These are phyloP conservation scores for Gorsachius goisagi DNA, from an alignment of 2,113 vertebrate genomes.

Conservation along the genomic window DNA sequence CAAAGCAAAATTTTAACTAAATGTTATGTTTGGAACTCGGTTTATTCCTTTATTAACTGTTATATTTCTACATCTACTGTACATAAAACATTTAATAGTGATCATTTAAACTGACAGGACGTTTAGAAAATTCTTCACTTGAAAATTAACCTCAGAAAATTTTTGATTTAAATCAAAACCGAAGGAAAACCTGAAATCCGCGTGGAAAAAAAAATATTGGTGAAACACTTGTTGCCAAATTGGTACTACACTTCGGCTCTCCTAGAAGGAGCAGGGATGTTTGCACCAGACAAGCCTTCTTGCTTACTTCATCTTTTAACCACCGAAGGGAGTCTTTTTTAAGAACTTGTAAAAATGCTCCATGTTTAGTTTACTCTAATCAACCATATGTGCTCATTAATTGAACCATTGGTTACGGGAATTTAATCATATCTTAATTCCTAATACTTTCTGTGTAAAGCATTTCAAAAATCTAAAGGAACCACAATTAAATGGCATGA, in stretches of 20 bases:
- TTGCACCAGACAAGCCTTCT: not conserved
- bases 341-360: not conserved
- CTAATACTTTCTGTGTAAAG: not conserved
- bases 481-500: not conserved
- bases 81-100: constrained; percentile 56
- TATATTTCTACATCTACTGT: constrained; percentile 64
- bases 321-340: not conserved
- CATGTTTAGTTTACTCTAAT: not conserved
- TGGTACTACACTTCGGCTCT: not conserved
- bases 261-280: not conserved
- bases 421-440: constrained; percentile 5
- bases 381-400: not conserved
- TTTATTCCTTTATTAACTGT: constrained; percentile 66
- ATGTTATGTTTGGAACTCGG: constrained; percentile 61
- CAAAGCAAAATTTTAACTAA: constrained; percentile 65
- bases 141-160: constrained; percentile 49
- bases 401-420: not conserved
- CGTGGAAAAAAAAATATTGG: constrained; percentile 31
- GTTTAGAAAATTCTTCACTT: constrained; percentile 56
- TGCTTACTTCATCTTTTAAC: constrained; percentile 28
- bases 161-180: constrained; percentile 46
- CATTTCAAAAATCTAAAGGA: not conserved
- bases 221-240: not conserved
- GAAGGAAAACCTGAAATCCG: constrained; percentile 54
- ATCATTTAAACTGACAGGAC: constrained; percentile 59